Base-by-base conservation (phyloP, 2,113 vertebrate species). In the Puntigrus tetrazona region DNA sequence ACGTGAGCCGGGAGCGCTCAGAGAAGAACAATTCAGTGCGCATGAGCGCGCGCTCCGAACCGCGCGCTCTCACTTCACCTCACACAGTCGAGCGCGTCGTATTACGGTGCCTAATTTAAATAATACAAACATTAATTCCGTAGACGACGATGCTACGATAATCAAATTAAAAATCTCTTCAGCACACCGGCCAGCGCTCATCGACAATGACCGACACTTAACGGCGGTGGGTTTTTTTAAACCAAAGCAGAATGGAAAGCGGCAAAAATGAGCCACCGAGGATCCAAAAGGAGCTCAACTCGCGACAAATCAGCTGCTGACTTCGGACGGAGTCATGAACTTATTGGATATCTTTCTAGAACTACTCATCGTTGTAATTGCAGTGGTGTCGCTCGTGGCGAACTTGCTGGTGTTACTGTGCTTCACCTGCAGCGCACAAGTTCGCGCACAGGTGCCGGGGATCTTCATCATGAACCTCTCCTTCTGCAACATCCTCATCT, bases 171-270 rank as follows among this genome's bases (percentile, higher is more conserved):
- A 82, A 41, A 10, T 29, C 20, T 70, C 87, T 93, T 94, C 96
- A 96, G 95, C 92, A 96, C 95, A 91, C 86, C 88, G 95, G 96
- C 95, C 94, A 96, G 95, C 92, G 89, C 92, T 57, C 77, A 0
- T 9, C 0, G 27, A 75, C 43, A n/a, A 50, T 69, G 50, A 50
- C 34, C 22, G 11, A 18, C 22, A 20, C 5, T 25, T 47, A 52
- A 76, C 74, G 8, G 47, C 29, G 27, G 29, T 50, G n/a, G 4
- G 29, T 75, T 75, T 47, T 3, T n/a, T n/a, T n/a, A n/a, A n/a
- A 14, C 43, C 41, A 75, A 31, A 31, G 59, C 78, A 47, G 38
- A 67, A 80, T 80, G 78, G 78, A 67, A 80, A 69, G 41, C 45
- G 27, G 41, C 29, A 70, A 84, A 70, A 14, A 52, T 57, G 83